Percentiles rank a stretch among this genome's conserved stretches.
These are phyloP conservation scores for Seriola dumerili DNA, from an alignment of 2,113 vertebrate genomes.

Conservation along the genomic window DNA sequence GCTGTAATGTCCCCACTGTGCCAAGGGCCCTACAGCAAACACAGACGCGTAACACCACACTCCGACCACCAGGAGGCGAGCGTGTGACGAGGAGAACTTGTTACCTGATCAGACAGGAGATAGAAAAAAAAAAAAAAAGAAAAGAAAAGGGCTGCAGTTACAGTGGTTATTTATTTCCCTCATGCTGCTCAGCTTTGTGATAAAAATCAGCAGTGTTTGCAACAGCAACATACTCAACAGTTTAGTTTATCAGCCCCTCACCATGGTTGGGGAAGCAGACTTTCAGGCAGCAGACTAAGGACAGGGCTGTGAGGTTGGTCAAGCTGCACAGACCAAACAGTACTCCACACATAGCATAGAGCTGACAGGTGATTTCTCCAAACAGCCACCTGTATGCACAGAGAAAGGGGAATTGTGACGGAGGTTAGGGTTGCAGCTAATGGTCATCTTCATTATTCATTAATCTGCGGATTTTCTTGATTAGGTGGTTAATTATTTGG, in stretches of 20 bases:
- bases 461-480: background rate
- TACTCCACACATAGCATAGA: conserved; percentile 89
- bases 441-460: background rate
- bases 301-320: conserved; percentile 88
- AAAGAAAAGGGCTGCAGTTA: conserved; percentile 17
- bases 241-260: conserved; percentile 63
- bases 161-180: background rate
- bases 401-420: background rate
- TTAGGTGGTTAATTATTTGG: background rate
- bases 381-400: conserved; percentile 88
- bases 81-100: conserved; percentile 85
- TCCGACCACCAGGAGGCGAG: conserved; percentile 82
- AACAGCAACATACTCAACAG: background rate
- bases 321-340: conserved; percentile 90
- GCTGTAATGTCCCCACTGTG: conserved; percentile 86
- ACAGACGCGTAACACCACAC: conserved; percentile 87
- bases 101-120: conserved; percentile 78
- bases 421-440: background rate
- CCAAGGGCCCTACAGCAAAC: conserved; percentile 87
- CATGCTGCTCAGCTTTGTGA: background rate
- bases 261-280: conserved; percentile 88
- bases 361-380: conserved; percentile 82
- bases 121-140: conserved; percentile 16
- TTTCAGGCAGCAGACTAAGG: conserved; percentile 91
- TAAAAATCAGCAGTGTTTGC: background rate